Evolutionary conservation across 2,888 invertebrate genomes (phyloP), one percentile per base, ranked within the genome.

Genomic region (Cetonia aurata): DNA sequence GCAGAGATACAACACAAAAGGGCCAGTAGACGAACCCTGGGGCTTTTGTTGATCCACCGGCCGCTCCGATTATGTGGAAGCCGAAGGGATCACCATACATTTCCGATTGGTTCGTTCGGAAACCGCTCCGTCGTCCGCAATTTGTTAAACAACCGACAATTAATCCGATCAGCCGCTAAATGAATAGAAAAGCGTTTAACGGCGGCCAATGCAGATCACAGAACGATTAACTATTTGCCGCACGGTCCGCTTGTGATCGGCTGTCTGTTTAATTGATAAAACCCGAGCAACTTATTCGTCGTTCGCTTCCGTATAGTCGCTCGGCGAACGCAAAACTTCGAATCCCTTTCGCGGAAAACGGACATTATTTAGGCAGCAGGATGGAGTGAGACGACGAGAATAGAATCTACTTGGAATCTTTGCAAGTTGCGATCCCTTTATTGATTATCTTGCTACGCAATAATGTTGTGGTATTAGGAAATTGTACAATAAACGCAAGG

Each of bases 71-170:
- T 62, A 48, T 15, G 62, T 4, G 19, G 48, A 62, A 62, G 62
- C 48, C 48, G 62, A 33, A 46, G 33, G 62, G 62, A 62, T 62
- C 62, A 62, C 62, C 48, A 62, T 62, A 48, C 15, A 48, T 62
- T 62, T 62, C 48, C 56, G 67, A 67, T 67, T 67, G 67, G 55
- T 67, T 67, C 56, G 44, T 41, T 67, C 62, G 15, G 42, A 62
- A 62, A 62, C 62, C 62, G 62, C 62, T 48, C 50, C 62, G 62
- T 62, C 62, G 62, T 62, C 56, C 67, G 67, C 53, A 67, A 67
- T 67, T 67, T 67, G 67, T 67, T 67, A 67, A 67, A 67, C 56
- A 62, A 67, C 67, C 52, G 37, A 56, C 67, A 67, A 67, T 67
- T 67, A 56, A 56, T 67, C 44, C 67, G 67, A 67, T 67, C 56